These are phyloP conservation scores for Podarcis siculus DNA, from an alignment of 2,797 vertebrate genomes.

Conservation along the genomic window DNA sequence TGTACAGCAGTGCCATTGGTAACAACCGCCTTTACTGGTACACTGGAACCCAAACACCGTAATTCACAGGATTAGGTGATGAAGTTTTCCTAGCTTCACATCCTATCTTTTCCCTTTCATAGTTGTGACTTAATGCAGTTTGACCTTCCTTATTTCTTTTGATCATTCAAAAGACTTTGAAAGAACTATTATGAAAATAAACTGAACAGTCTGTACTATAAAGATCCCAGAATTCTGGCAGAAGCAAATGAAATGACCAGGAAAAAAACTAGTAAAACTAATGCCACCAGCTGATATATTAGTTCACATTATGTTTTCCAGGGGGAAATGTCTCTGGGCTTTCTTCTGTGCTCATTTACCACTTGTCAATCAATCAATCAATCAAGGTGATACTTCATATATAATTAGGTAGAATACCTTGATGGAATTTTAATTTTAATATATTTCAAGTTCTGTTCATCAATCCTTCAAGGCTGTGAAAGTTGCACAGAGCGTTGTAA, in stretches of 20 bases:
- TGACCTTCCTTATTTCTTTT: constrained; percentile 53
- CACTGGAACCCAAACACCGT: background rate
- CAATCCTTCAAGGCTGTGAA: constrained; percentile 36
- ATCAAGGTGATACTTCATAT: constrained; percentile 42
- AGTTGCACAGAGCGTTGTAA: background rate
- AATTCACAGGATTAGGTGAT: background rate
- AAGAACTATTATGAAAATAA: constrained; percentile 64
- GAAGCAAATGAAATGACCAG: constrained; percentile 61
- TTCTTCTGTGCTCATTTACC: constrained; percentile 13
- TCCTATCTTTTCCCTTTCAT: background rate
- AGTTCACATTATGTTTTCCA: constrained; percentile 64
- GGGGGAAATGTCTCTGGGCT: constrained; percentile 53
- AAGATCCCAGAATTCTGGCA: constrained; percentile 61
- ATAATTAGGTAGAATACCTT: constrained; percentile 41
- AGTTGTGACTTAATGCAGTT: constrained; percentile 40
- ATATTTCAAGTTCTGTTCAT: constrained; percentile 19
- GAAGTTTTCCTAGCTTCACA: background rate
- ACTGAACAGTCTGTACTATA: constrained; percentile 62
- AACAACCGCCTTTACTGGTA: background rate
- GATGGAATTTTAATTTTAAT: constrained; percentile 45
- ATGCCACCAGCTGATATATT: constrained; percentile 69
- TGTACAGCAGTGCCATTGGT: background rate
- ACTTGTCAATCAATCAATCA: constrained; percentile 45
- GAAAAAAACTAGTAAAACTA: constrained; percentile 60
- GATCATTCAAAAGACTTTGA: constrained; percentile 49